Evolutionary conservation across 2,888 invertebrate genomes (phyloP), one percentile per base, ranked within the genome.

Genomic region (Scaptomyza polygonia): DNA sequence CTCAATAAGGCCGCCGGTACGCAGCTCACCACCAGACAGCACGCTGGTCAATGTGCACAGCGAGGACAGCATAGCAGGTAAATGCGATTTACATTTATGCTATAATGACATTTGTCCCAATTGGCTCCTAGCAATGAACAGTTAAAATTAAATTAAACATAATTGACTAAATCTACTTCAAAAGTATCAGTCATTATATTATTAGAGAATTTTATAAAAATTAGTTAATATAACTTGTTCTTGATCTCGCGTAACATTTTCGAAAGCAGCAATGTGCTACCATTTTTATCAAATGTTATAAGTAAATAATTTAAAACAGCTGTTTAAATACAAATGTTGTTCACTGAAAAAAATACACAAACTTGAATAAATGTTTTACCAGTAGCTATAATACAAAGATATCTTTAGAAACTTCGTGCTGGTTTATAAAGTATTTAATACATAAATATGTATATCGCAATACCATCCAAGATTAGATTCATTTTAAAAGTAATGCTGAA

Each of bases 1-100:
- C 3, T 27, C 71, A 34, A 67, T 67, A 11, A 29, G 74, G 14
- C 82, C 91, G 29, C 92, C 92, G 14, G 91, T 92, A 14, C 85
- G 92, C 34, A 90, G 87, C 64, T 92, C 92, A 0, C 92, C 92
- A 5, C 84, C 85, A 29, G 92, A 92, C 61, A 92, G 89, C 79
- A 89, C 90, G 30, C 73, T 92, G 27, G 91, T 92, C 3, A 92
- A 92, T 76, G 90, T 92, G 11, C 90, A 91, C 68, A 91, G 90
- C 56, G 91, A 91, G 54, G 89, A 90, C 29, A 89, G 88, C 63
- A 73, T 89, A 45, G 80, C 77, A 71, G 88, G 89, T 90, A 82
- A 85, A 73, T 75, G 40, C 6, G 12, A 5, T 5, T 36, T 12
- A 21, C 34, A 25, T 12, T 29, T 51, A 53, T 72, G 49, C 34